Base-by-base conservation (phyloP, 1,140 invertebrate species). In the Caenorhabditis remanei region DNA sequence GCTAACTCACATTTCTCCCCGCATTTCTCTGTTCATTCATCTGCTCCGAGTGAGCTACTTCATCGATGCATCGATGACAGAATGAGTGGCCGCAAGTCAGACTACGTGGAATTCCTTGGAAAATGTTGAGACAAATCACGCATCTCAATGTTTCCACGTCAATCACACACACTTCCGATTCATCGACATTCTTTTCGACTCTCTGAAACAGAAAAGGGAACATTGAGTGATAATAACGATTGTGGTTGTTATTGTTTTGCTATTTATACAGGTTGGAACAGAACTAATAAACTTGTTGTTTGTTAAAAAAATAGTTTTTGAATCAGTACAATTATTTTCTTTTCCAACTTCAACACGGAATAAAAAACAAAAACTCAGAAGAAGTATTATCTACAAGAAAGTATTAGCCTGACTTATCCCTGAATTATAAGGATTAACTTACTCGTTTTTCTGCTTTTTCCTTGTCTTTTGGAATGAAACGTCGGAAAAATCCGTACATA, bases 81-180 rank as follows among this genome's bases (percentile, higher is more conserved):
- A 79, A 79, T 50, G 71, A 79, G 40, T 79, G 71, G 11, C 71
- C 71, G n/a, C 71, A 79, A 9, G 43, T 24, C 46, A 79, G n/a
- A 7, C 46, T 24, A 11, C 16, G 46, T 19, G 71, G 71, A 19
- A 50, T 53, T 53, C 46, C 71, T 50, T 50, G 46, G 19, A 24
- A 79, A 7, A 79, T 79, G 24, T 79, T 79, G 46, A 79, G 46
- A 14, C 71, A 79, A 0, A 79, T 46, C 4, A 46, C 71, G 11
- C 71, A 79, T 50, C 71, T 6, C 46, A 79, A 79, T 4, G 71
- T 50, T 24, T 50, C 46, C n/a, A 79, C 71, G n/a, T 79, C 46
- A 32, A 79, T 40, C 0, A 79, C 71, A 24, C 71, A 79, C 9
- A 79, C 71, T 13, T 48, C 46, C 9, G 71, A 40, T 0, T 21